Evolutionary conservation across 2,113 vertebrate species (phyloP).

Genomic region (Pyxicephalus adspersus): DNA sequence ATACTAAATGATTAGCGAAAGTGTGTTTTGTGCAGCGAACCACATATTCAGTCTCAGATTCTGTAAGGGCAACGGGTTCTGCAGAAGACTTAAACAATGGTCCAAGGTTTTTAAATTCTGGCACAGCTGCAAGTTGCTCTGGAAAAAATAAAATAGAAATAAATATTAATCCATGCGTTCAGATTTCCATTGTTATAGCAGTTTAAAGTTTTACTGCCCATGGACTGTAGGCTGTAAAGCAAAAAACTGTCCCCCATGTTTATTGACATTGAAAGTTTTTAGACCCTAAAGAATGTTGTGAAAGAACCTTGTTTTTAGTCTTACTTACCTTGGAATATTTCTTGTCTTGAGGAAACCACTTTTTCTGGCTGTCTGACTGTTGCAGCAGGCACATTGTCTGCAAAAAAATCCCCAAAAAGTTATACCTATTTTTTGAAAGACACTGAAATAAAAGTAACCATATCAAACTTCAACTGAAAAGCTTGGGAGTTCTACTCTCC

Average conservation of each 20-base stretch:
- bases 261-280: neutral
- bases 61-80: conserved; percentile 78
- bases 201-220: too few relatives aligned
- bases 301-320: neutral
- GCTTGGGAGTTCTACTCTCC: too few relatives aligned
- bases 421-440: too few relatives aligned
- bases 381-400: conserved; percentile 71
- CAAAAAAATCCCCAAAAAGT: neutral
- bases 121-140: conserved; percentile 79
- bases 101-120: conserved; percentile 75
- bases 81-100: conserved; percentile 79
- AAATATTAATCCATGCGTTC: neutral
- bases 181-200: too few relatives aligned
- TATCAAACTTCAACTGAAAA: too few relatives aligned
- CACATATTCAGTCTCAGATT: conserved; percentile 80
- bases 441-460: too few relatives aligned
- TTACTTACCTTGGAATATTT: conserved; percentile 81
- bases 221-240: too few relatives aligned
- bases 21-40: conserved; percentile 80
- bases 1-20: conserved; percentile 76
- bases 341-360: conserved; percentile 77
- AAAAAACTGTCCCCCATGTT: neutral
- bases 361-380: conserved; percentile 77
- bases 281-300: neutral
- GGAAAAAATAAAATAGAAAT: conserved; percentile 59